These are phyloP conservation scores for Tetramorium alpestre DNA, from an alignment of 1,140 invertebrate genomes.

Conservation along the genomic window DNA sequence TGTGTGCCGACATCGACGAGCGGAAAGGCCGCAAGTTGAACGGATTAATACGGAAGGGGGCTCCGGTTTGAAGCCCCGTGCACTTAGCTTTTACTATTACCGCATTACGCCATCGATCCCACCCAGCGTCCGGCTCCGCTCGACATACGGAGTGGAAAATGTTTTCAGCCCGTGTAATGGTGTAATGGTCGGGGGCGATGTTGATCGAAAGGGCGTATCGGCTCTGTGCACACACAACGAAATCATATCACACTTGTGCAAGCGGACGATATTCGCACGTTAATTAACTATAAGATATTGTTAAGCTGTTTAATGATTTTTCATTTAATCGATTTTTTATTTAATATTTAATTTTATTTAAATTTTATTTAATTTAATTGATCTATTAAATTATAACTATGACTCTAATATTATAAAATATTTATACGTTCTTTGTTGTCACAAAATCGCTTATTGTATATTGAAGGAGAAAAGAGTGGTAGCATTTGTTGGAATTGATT, in stretches of 20 bases:
- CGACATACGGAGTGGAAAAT: conserved; percentile 19
- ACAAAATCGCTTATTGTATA: not conserved
- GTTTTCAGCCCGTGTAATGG: conserved; percentile 33
- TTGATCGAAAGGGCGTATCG: conserved; percentile 38
- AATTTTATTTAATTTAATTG: no score
- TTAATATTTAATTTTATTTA: no score
- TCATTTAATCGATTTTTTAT: not conserved
- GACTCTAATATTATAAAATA: not conserved
- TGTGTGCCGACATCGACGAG: not conserved
- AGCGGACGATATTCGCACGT: not conserved
- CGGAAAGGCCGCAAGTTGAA: conserved; percentile 15
- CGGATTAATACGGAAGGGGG: conserved; percentile 13
- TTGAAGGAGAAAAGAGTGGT: not conserved
- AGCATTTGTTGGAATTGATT: not conserved
- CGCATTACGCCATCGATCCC: conserved; percentile 35
- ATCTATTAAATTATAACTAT: not conserved
- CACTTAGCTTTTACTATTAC: conserved; percentile 34
- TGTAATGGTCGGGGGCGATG: not conserved
- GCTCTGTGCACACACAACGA: not conserved
- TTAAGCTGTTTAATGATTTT: not conserved
- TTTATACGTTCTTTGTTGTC: not conserved
- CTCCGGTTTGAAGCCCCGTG: not conserved
- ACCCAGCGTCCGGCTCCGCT: not conserved
- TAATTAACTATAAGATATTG: not conserved
- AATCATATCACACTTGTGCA: not conserved